Conservation (phyloP, 1,140 invertebrate species). For the Telenomus remus region DNA sequence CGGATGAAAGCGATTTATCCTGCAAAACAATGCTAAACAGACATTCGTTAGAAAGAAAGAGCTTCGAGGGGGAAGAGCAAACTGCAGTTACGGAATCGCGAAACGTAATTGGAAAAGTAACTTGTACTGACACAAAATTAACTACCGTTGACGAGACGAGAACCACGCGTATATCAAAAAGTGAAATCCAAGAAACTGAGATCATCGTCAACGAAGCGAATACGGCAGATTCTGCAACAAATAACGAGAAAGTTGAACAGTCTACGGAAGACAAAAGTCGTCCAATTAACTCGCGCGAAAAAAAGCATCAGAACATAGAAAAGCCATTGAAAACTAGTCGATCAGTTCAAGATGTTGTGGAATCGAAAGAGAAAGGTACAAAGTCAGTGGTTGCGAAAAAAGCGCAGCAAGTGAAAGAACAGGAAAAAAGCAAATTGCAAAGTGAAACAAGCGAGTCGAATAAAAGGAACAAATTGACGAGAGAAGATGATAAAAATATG, state of each 20-base stretch:
- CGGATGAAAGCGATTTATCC: constrained; percentile 68
- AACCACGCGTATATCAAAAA: constrained; percentile 4
- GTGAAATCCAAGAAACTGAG: constrained; percentile 16
- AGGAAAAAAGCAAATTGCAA: constrained; percentile 34
- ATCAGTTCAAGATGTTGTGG: constrained; percentile 32
- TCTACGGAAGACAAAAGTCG: constrained; percentile 23
- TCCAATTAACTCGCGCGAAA: constrained; percentile 41
- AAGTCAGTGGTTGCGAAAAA: constrained; percentile 22
- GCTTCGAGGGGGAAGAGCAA: constrained; percentile 6
- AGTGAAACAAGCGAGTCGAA: constrained; percentile 26
- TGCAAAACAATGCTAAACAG: constrained; percentile 68
- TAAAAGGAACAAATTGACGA: constrained; percentile 35
- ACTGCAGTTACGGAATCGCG: neutral
- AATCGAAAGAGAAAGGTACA: constrained; percentile 25
- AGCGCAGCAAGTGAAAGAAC: constrained; percentile 23
- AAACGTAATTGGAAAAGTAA: neutral
- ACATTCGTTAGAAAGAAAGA: constrained; percentile 61
- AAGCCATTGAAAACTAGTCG: constrained; percentile 36
- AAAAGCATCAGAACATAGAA: constrained; percentile 30
- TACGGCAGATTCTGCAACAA: constrained; percentile 4
- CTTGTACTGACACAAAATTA: constrained; percentile 16
- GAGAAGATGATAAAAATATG: constrained; percentile 29
- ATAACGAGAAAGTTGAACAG: constrained; percentile 25
- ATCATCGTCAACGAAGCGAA: neutral
- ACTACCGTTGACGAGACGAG: neutral